These are phyloP conservation scores for Chaetura pelagica DNA, from an alignment of 2,113 vertebrate species.

Conservation along the genomic window DNA sequence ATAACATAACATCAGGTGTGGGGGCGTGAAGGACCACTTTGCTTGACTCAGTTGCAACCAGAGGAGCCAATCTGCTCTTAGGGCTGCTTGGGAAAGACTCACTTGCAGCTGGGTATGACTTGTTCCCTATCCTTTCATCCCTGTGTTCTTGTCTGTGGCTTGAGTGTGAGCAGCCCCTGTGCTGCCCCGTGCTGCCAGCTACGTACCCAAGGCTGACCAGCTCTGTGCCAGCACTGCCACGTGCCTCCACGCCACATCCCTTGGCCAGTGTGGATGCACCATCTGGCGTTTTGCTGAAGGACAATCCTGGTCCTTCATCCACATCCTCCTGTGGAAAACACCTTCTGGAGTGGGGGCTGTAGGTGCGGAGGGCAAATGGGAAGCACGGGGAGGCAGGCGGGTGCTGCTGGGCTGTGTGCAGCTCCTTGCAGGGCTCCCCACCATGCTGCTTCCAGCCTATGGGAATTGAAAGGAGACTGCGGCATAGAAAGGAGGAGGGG, in stretches of 20 bases:
- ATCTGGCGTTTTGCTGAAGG: neutral
- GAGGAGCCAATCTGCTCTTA: neutral
- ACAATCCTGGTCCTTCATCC: neutral
- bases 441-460: neutral
- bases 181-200: neutral
- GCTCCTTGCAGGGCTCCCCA: neutral
- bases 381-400: fast-evolving
- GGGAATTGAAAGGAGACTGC: neutral
- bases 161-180: neutral
- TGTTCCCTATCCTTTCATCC: neutral
- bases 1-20: neutral
- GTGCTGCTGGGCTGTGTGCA: neutral
- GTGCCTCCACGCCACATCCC: fast-evolving
- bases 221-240: neutral
- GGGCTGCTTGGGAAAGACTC: neutral
- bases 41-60: neutral
- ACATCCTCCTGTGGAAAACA: neutral
- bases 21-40: neutral
- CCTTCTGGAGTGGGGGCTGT: neutral
- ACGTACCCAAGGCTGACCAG: neutral
- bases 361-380: neutral
- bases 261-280: neutral
- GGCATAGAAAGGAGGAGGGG: neutral
- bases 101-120: neutral
- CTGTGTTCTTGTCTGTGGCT: neutral